Percentiles rank a stretch among this genome's conserved stretches.
These are phyloP conservation scores for Micromesistius poutassou DNA, from an alignment of 2,797 vertebrate genomes.

Conservation along the genomic window DNA sequence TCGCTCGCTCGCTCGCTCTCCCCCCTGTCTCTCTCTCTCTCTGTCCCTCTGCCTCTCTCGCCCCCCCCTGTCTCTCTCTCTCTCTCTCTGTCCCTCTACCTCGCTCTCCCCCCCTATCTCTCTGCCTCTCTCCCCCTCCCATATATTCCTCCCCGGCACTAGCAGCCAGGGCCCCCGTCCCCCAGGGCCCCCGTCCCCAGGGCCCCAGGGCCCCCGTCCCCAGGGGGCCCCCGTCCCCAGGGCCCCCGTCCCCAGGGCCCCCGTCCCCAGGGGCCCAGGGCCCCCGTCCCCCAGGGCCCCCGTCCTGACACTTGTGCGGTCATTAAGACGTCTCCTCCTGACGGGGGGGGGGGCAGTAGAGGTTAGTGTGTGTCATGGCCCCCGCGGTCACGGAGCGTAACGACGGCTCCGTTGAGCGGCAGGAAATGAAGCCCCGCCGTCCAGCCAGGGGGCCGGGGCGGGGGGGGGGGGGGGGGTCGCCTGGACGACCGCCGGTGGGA, in stretches of 20 bases:
- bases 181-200: constrained; percentile 44
- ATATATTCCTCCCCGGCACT: constrained; percentile 23
- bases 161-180: constrained; percentile 43
- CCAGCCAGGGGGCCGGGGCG: neutral
- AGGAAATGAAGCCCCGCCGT: constrained; percentile 68
- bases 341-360: constrained; percentile 45
- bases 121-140: neutral
- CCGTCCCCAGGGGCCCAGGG: constrained; percentile 44
- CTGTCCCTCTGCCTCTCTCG: neutral
- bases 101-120: constrained; percentile 39
- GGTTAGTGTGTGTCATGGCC: constrained; percentile 31
- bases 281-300: constrained; percentile 39
- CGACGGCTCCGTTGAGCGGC: constrained; percentile 37
- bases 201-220: constrained; percentile 40
- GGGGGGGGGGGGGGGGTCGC: constrained; percentile 31
- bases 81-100: constrained; percentile 38
- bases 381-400: constrained; percentile 52
- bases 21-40: neutral
- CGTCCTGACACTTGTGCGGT: constrained; percentile 59
- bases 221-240: too few relatives aligned
- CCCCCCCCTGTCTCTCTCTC: neutral
- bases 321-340: constrained; percentile 71
- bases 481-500: constrained; percentile 24
- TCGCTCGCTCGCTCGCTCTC: too few relatives aligned
- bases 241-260: constrained; percentile 32